These are phyloP conservation scores for Grantiella picta DNA, from an alignment of 2,113 vertebrate genomes.

Conservation along the genomic window DNA sequence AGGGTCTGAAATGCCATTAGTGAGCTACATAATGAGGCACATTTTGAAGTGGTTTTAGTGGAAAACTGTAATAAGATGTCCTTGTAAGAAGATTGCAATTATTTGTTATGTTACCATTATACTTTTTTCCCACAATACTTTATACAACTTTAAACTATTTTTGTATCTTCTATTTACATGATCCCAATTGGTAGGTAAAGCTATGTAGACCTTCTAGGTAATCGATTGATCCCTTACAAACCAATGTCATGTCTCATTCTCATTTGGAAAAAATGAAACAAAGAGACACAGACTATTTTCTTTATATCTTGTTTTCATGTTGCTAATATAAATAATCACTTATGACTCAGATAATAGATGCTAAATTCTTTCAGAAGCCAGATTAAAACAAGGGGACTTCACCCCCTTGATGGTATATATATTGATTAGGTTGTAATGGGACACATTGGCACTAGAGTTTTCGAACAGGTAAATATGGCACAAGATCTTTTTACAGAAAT, in stretches of 20 bases:
- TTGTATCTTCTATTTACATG: neutral
- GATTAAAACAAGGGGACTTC: neutral
- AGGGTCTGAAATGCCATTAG: neutral
- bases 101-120: neutral
- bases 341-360: neutral
- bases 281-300: neutral
- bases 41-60: neutral
- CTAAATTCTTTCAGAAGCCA: neutral
- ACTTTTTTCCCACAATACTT: neutral
- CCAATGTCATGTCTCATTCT: neutral
- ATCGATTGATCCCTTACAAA: neutral
- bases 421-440: neutral
- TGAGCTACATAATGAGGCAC: neutral
- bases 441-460: neutral
- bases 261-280: neutral
- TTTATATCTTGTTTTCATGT: neutral
- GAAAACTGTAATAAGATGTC: neutral
- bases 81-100: neutral
- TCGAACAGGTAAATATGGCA: neutral
- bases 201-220: neutral
- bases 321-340: neutral
- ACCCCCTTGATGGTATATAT: accelerated
- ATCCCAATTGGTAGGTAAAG: neutral
- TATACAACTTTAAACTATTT: neutral
- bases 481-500: neutral